A percentile compares a stretch with the other conserved stretches of the same genome.
These are phyloP conservation scores for Drosophila melanosoma DNA, from an alignment of 2,888 invertebrate genomes.

Conservation along the genomic window DNA sequence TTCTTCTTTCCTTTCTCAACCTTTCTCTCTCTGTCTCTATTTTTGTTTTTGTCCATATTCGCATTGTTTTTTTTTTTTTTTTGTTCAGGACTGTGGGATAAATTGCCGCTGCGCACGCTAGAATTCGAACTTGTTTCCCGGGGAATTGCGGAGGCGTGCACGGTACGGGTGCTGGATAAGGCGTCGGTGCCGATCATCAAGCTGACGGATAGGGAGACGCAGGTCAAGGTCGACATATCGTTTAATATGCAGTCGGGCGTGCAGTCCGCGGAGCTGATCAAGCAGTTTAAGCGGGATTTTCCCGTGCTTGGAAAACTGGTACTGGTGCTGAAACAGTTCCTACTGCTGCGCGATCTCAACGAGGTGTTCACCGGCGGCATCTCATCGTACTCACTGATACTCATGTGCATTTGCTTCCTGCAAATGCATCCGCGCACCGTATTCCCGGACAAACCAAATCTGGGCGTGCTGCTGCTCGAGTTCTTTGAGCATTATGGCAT, in stretches of 20 bases:
- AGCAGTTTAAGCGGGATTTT: conserved; percentile 94
- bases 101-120: conserved; percentile 95
- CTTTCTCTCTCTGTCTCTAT: background rate
- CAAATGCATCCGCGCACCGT: conserved; percentile 95
- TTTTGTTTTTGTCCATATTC: background rate
- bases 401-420: conserved; percentile 99
- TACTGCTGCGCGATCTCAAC: conserved; percentile 98
- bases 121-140: conserved; percentile 95
- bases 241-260: conserved; percentile 99
- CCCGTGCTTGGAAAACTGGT: conserved; percentile 97
- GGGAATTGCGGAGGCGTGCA: conserved; percentile 94
- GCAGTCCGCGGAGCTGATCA: conserved; percentile 97
- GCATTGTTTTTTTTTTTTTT: background rate
- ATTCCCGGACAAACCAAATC: conserved; percentile 89
- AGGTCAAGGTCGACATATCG: conserved; percentile 98
- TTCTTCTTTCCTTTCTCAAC: background rate
- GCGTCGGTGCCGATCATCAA: conserved; percentile 99
- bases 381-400: conserved; percentile 98
- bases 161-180: conserved; percentile 98
- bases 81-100: conserved; percentile 90
- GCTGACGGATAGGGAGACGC: conserved; percentile 93
- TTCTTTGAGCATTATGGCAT: conserved; percentile 99
- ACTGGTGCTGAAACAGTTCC: conserved; percentile 99
- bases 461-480: conserved; percentile 97
- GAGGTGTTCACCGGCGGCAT: conserved; percentile 99